A percentile compares a stretch with the other conserved stretches of the same genome.
Evolutionary conservation across 2,888 invertebrate species (phyloP).

Genomic region (Nomada flava): DNA sequence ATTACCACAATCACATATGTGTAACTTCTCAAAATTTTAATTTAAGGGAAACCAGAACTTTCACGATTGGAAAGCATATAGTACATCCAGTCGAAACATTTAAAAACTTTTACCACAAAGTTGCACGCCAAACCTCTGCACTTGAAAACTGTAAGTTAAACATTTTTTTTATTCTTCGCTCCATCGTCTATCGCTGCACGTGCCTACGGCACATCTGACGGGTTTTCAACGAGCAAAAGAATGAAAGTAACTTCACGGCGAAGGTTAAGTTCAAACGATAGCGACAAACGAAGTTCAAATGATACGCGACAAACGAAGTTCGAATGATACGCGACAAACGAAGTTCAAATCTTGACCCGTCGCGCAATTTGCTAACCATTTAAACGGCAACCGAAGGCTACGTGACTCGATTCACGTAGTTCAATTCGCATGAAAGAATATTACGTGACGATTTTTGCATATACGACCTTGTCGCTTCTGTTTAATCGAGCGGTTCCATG

Average conservation of each 20-base stretch:
- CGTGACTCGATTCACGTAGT: slow-evolving; percentile 57
- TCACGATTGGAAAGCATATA: too few species aligned
- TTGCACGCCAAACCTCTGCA: too few species aligned
- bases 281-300: slow-evolving; percentile 42
- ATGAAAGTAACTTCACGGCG: slow-evolving; percentile 11
- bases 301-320: slow-evolving; percentile 33
- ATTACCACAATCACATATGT: too few species aligned
- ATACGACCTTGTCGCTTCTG: slow-evolving; percentile 27
- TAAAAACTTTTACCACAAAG: too few species aligned
- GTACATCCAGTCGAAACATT: too few species aligned
- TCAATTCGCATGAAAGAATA: slow-evolving; percentile 10
- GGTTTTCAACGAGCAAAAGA: background rate
- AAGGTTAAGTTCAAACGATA: slow-evolving; percentile 43
- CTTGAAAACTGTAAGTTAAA: too few species aligned
- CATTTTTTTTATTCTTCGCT: background rate
- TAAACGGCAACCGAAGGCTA: background rate
- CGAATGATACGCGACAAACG: slow-evolving; percentile 26
- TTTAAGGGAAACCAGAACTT: too few species aligned
- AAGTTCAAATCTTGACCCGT: slow-evolving; percentile 48
- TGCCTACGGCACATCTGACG: background rate
- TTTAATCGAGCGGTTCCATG: background rate
- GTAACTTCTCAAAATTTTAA: too few species aligned
- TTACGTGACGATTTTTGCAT: slow-evolving; percentile 47
- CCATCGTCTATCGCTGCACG: too few species aligned
- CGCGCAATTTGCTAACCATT: background rate